Conservation (phyloP, 2,113 vertebrate species). For the Megaceryle torquata region DNA sequence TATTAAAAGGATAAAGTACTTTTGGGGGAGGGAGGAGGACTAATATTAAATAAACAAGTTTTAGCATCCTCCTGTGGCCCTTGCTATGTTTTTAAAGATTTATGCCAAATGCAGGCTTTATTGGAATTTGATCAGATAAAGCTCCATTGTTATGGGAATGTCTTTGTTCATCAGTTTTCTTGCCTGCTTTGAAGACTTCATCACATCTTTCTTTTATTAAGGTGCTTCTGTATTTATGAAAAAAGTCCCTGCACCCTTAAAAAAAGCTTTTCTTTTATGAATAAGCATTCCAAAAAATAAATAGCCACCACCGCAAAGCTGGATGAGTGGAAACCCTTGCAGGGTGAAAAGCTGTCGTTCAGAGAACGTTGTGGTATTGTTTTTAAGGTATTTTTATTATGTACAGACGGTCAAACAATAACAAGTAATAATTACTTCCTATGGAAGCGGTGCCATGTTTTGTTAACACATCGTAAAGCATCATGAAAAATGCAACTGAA, state of each 20-base stretch:
- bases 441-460: background rate
- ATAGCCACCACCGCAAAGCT: background rate
- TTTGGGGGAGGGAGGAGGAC: background rate
- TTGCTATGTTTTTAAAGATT: slow-evolving; percentile 69
- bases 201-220: slow-evolving; percentile 70
- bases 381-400: slow-evolving; percentile 56
- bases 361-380: background rate
- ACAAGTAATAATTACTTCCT: slow-evolving; percentile 33
- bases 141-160: slow-evolving; percentile 57
- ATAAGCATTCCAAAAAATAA: slow-evolving; percentile 28
- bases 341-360: background rate
- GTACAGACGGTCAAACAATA: slow-evolving; percentile 40
- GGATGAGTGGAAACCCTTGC: background rate
- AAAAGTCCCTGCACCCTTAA: slow-evolving; percentile 33
- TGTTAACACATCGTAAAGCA: slow-evolving; percentile 19
- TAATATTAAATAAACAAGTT: slow-evolving; percentile 61
- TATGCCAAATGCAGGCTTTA: slow-evolving; percentile 69
- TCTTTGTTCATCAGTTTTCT: slow-evolving; percentile 58
- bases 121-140: slow-evolving; percentile 71
- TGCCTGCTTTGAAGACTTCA: slow-evolving; percentile 43
- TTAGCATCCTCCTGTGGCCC: slow-evolving; percentile 43
- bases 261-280: slow-evolving; percentile 26
- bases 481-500: background rate
- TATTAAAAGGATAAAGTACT: slow-evolving; percentile 41
- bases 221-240: slow-evolving; percentile 64